Conservation (phyloP, 2,888 invertebrate species). For the Athalia cordata region DNA sequence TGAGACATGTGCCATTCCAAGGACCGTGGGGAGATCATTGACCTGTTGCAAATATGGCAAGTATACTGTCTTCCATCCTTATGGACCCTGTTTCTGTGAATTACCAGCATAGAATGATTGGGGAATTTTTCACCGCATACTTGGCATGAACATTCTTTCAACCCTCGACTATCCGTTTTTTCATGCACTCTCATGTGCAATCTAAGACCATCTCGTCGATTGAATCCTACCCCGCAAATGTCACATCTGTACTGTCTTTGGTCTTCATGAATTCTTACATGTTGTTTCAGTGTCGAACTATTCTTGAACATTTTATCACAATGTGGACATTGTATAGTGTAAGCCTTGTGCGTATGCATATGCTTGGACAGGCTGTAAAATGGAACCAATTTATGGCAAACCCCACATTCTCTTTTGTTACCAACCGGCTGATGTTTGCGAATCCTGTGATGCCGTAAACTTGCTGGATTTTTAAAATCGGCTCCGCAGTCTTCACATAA, state of each 20-base stretch:
- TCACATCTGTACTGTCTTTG: conserved; percentile 70
- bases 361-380: conserved; percentile 72
- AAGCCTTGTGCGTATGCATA: conserved; percentile 71
- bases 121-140: conserved; percentile 71
- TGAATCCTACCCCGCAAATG: conserved; percentile 70
- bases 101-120: conserved; percentile 70
- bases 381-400: conserved; percentile 69
- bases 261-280: conserved; percentile 71
- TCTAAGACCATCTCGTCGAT: conserved; percentile 68
- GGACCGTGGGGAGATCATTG: conserved; percentile 69
- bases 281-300: conserved; percentile 70
- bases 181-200: conserved; percentile 69
- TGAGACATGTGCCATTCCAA: conserved; percentile 71
- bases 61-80: conserved; percentile 70
- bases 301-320: conserved; percentile 73
- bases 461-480: conserved; percentile 71
- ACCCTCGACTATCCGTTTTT: conserved; percentile 68
- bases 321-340: conserved; percentile 69
- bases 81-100: conserved; percentile 69
- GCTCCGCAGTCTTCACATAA: conserved; percentile 71
- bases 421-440: conserved; percentile 69
- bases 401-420: conserved; percentile 68
- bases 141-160: conserved; percentile 71
- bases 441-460: conserved; percentile 68
- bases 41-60: conserved; percentile 70